Conservation (phyloP, 92 coral and sea anemone genomes). For the Zoanthus sansibaricus region DNA sequence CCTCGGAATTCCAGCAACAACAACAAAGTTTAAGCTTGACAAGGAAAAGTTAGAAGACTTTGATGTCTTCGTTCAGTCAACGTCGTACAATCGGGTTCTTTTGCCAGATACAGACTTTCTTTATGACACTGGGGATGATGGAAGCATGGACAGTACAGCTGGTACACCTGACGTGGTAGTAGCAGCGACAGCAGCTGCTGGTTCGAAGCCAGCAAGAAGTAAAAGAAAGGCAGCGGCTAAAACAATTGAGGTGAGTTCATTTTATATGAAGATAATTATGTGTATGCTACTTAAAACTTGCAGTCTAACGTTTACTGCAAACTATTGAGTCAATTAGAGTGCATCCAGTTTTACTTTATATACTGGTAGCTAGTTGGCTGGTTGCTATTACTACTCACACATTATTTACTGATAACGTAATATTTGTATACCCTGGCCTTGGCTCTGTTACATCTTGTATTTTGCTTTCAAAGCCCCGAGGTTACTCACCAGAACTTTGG, state of each 20-base stretch:
- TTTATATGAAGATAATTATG: too few species aligned
- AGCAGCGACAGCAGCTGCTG: conserved; percentile 37
- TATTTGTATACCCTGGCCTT: too few species aligned
- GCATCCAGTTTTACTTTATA: too few species aligned
- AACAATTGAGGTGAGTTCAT: background rate
- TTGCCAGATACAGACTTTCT: conserved; percentile 90
- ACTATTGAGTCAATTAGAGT: too few species aligned
- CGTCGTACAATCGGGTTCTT: conserved; percentile 90
- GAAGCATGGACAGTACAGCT: background rate
- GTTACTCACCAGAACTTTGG: too few species aligned
- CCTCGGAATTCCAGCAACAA: conserved; percentile 82
- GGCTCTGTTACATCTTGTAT: too few species aligned
- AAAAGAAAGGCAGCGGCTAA: conserved; percentile 45
- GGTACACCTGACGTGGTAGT: conserved; percentile 42
- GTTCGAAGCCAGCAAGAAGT: conserved; percentile 56
- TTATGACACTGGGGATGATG: conserved; percentile 81
- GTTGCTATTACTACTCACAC: too few species aligned
- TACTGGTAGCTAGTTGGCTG: too few species aligned
- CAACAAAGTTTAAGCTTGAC: conserved; percentile 84
- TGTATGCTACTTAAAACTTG: too few species aligned
- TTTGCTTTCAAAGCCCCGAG: too few species aligned
- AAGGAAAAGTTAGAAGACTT: conserved; percentile 88
- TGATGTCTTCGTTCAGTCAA: conserved; percentile 96
- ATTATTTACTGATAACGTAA: too few species aligned
- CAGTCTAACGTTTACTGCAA: too few species aligned